Base-by-base conservation (phyloP, 2,113 vertebrate genomes). In the Ailurus styani region DNA sequence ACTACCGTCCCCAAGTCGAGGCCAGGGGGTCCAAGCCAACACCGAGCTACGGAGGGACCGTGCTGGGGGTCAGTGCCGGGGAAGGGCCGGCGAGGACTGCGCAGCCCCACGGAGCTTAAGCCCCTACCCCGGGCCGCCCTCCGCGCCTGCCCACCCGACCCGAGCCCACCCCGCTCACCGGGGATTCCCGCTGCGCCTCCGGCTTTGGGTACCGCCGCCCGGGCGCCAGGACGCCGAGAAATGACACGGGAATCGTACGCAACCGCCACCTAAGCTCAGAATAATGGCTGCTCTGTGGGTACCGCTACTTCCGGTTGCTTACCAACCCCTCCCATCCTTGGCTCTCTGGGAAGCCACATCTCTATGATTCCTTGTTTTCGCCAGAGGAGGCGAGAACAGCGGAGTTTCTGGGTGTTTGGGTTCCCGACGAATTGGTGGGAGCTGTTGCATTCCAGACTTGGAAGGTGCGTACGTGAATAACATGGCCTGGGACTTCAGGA, bases 121-220 rank as follows among this genome's bases (percentile, higher is more conserved):
- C 72, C 37, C 54, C 25, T 45, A 40, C 34, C 68, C n/a, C 29
- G 5, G 87, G 23, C 20, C 64, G 25, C 70, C 37, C 42, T 45
- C 9, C 45, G 64, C 55, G 91, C 85, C 23, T 17, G 45, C 77
- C 82, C 42, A 3, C 90, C 73, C 37, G 13, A 29, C 55, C n/a
- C 17, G 5, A 42, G 45, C 60, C 40, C 84, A n/a, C 68, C 42
- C 60, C 23, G 92, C 97, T 97, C 94, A 98, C 97, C 97, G 4
- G 40, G 54, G 34, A 7, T 23, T 81, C 47, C 42, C 23, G n/a
- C 40, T 0, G 95, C n/a, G 21, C n/a, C 77, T 93, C 62, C 27
- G 23, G 60, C 52, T 29, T 4, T 3, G 10, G 31, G 13, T 15
- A 40, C 29, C 6, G 25, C 55, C 54, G 31, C 66, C 68, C n/a